Evolutionary conservation across 2,113 vertebrate genomes (phyloP).

Genomic region (Oncorhynchus clarkii): DNA sequence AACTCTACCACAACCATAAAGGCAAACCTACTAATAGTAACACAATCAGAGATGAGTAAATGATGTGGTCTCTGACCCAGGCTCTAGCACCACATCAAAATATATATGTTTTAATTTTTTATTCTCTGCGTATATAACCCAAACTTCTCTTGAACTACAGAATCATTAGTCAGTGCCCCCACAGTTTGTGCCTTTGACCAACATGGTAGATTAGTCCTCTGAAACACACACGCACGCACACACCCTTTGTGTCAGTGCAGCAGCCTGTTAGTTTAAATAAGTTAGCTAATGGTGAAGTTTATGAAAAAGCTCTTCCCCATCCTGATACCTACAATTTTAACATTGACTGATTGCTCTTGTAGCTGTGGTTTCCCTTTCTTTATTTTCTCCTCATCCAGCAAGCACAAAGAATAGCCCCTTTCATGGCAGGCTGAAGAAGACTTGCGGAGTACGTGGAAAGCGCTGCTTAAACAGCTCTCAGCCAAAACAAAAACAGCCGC

Average conservation of each 20-base stretch:
- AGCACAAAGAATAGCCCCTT: constrained; percentile 50
- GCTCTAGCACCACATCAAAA: no score
- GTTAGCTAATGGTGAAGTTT: constrained; percentile 11
- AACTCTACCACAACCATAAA: neutral
- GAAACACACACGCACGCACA: neutral
- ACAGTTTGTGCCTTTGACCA: no score
- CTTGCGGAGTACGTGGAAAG: constrained; percentile 40
- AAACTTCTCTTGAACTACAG: no score
- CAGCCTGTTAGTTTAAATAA: constrained; percentile 1
- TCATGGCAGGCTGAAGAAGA: constrained; percentile 40
- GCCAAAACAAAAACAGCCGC: constrained; percentile 52
- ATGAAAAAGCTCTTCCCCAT: constrained; percentile 29
- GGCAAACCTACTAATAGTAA: no score
- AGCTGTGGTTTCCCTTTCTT: constrained; percentile 37
- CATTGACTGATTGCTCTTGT: constrained; percentile 44
- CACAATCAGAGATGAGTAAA: no score
- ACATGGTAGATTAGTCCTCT: no score
- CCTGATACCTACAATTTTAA: constrained; percentile 34
- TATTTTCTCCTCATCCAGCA: constrained; percentile 34
- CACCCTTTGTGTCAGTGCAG: neutral
- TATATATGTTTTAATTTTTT: no score
- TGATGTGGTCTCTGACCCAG: no score
- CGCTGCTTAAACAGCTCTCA: constrained; percentile 44
- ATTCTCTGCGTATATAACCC: no score
- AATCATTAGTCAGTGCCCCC: no score